Evolutionary conservation across 2,888 invertebrate genomes (phyloP).

Genomic region (Druceiella hillmani): DNA sequence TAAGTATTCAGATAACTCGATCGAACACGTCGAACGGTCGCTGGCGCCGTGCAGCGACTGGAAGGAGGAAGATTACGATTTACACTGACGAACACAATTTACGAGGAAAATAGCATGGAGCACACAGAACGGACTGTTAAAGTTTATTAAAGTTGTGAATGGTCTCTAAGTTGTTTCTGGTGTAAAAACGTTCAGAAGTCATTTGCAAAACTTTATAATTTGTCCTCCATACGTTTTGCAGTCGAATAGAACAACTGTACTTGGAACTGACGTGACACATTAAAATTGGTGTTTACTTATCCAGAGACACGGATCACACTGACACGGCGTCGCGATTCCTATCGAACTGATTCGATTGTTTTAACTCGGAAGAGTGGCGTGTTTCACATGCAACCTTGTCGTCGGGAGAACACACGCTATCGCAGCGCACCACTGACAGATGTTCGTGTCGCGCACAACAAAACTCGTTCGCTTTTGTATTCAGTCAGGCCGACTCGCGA

Average conservation of each 20-base stretch:
- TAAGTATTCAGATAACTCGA: slow-evolving; percentile 30
- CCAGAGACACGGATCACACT: too few species aligned
- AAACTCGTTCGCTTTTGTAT: too few species aligned
- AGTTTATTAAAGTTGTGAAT: slow-evolving; percentile 55
- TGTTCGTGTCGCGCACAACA: too few species aligned
- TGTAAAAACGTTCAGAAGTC: slow-evolving; percentile 55
- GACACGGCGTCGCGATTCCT: too few species aligned
- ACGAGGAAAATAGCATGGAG: slow-evolving; percentile 39
- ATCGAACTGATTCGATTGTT: too few species aligned
- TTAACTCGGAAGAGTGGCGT: too few species aligned
- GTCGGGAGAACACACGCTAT: too few species aligned
- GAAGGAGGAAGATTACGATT: slow-evolving; percentile 32
- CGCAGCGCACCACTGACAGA: too few species aligned
- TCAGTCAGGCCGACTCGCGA: too few species aligned
- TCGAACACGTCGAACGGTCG: slow-evolving; percentile 40
- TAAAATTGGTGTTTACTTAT: too few species aligned
- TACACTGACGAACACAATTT: slow-evolving; percentile 43
- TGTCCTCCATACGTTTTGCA: slow-evolving; percentile 50
- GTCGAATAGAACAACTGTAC: slow-evolving; percentile 53
- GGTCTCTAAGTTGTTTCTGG: slow-evolving; percentile 53
- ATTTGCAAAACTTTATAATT: slow-evolving; percentile 55
- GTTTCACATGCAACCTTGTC: too few species aligned
- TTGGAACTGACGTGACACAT: slow-evolving; percentile 54
- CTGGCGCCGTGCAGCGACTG: not conserved
- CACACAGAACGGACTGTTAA: slow-evolving; percentile 38